phyloP scores from a whole-genome alignment of 92 coral and sea anemone species.

The Bergia puertoricense region DNA sequence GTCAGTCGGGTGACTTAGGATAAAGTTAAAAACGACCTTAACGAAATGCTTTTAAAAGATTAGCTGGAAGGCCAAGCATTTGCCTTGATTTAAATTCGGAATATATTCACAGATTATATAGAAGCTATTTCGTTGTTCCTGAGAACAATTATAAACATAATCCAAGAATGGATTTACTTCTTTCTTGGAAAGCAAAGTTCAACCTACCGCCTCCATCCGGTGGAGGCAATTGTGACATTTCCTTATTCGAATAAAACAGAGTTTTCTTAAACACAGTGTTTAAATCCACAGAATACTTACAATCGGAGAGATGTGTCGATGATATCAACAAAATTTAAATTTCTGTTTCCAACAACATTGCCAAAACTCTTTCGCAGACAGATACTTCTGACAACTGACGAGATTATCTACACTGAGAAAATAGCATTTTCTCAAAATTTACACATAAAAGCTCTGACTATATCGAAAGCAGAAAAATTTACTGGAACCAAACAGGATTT shows the following conservation, averaged over 20 bases:
- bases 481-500: background rate
- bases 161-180: constrained; percentile 8
- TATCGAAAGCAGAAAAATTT: background rate
- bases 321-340: background rate
- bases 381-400: background rate
- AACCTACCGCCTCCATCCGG: constrained; percentile 35
- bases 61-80: background rate
- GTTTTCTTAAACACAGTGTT: background rate
- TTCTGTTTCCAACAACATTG: background rate
- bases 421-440: background rate
- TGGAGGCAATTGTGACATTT: constrained; percentile 1
- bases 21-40: background rate
- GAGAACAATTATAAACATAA: constrained; percentile 15
- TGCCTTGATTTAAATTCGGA: background rate
- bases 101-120: background rate
- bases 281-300: background rate
- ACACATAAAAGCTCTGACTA: background rate
- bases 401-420: constrained; percentile 19
- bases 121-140: background rate
- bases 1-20: background rate
- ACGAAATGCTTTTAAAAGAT: background rate
- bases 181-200: constrained; percentile 43
- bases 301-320: background rate
- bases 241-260: background rate
- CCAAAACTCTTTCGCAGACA: background rate